Conservation (phyloP, 2,113 vertebrate species). For the Pterocles gutturalis region DNA sequence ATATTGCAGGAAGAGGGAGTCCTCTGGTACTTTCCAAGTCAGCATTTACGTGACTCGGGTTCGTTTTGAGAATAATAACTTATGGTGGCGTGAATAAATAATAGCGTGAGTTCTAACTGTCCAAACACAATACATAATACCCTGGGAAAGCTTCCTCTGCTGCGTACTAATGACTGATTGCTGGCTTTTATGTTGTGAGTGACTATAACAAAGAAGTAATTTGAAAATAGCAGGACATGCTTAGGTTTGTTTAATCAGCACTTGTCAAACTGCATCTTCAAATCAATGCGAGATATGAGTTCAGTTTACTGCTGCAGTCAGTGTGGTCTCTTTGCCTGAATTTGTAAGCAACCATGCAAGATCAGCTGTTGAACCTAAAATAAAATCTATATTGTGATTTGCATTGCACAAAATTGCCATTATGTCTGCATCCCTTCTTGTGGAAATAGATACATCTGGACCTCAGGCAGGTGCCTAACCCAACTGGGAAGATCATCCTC, state of each 20-base stretch:
- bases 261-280: slow-evolving; percentile 41
- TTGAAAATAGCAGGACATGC: slow-evolving; percentile 25
- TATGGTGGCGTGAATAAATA: slow-evolving; percentile 75
- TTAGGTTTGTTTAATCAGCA: slow-evolving; percentile 45
- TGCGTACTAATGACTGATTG: slow-evolving; percentile 13
- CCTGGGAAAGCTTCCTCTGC: slow-evolving; percentile 40
- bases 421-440: neutral
- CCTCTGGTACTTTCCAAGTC: slow-evolving; percentile 57
- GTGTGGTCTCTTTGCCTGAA: neutral
- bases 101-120: slow-evolving; percentile 62
- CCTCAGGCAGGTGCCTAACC: neutral
- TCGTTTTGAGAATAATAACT: slow-evolving; percentile 73
- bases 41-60: slow-evolving; percentile 69
- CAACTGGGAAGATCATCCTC: neutral
- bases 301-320: neutral
- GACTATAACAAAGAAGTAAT: slow-evolving; percentile 49
- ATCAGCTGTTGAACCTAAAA: neutral
- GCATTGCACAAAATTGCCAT: neutral
- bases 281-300: neutral
- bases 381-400: neutral
- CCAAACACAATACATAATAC: slow-evolving; percentile 65
- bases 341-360: neutral
- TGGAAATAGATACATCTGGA: neutral
- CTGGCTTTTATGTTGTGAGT: slow-evolving; percentile 40
- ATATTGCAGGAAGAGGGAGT: slow-evolving; percentile 22